Evolutionary conservation across 2,113 vertebrate species (phyloP).

Genomic region (Anthoscopus minutus): DNA sequence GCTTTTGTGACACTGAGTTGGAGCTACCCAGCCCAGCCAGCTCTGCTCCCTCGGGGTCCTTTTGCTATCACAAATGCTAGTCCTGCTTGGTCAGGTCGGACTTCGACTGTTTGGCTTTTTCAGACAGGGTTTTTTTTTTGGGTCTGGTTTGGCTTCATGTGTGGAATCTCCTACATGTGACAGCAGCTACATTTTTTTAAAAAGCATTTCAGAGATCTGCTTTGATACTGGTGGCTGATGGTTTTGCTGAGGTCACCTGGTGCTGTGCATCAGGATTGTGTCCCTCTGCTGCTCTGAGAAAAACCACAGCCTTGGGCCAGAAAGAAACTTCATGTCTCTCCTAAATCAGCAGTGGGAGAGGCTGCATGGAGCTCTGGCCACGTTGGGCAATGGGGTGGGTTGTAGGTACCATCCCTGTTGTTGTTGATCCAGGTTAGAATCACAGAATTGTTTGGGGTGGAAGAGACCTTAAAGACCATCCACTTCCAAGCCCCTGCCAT

Average conservation of each 20-base stretch:
- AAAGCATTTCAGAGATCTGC: background rate
- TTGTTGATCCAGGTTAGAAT: background rate
- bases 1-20: background rate
- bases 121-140: background rate
- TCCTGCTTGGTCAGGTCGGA: background rate
- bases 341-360: no score
- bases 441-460: background rate
- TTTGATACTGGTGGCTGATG: background rate
- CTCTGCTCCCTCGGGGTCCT: rapidly evolving
- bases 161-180: background rate
- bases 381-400: background rate
- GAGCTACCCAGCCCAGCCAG: background rate
- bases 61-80: background rate
- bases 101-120: background rate
- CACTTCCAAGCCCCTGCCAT: rapidly evolving
- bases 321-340: background rate
- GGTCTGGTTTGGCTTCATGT: background rate
- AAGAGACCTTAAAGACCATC: background rate
- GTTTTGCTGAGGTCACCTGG: background rate
- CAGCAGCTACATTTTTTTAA: background rate
- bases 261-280: background rate
- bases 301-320: background rate
- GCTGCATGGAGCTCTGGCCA: rapidly evolving
- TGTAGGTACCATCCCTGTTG: background rate
- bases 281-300: background rate